These are phyloP conservation scores for Automeris io DNA, from an alignment of 2,888 invertebrate species.

Conservation along the genomic window DNA sequence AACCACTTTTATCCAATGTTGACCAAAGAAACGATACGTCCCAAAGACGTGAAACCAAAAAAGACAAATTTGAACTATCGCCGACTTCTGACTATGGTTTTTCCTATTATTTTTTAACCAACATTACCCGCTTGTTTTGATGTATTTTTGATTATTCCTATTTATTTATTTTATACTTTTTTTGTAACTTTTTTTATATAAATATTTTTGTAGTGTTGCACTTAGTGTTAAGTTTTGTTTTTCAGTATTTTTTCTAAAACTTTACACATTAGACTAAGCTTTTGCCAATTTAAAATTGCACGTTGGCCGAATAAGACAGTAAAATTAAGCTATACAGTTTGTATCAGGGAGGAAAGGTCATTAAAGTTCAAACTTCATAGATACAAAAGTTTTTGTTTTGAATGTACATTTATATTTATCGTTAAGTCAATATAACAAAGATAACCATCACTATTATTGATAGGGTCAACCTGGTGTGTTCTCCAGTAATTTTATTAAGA, in stretches of 20 bases:
- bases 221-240: slow-evolving; percentile 36
- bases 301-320: slow-evolving; percentile 50
- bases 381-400: no score
- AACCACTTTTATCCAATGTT: slow-evolving; percentile 13
- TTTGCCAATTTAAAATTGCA: slow-evolving; percentile 51
- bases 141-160: slow-evolving; percentile 65
- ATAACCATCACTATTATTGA: no score
- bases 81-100: neutral
- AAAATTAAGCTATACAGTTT: slow-evolving; percentile 23
- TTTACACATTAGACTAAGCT: slow-evolving; percentile 49
- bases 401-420: no score
- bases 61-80: slow-evolving; percentile 37
- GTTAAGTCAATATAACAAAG: no score
- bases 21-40: slow-evolving; percentile 59
- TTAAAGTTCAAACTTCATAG: no score
- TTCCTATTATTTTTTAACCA: neutral
- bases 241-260: slow-evolving; percentile 53
- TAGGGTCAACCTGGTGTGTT: no score
- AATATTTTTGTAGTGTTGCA: slow-evolving; percentile 46
- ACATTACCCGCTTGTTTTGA: slow-evolving; percentile 50
- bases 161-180: slow-evolving; percentile 59
- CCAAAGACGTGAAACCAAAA: slow-evolving; percentile 56
- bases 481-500: no score
- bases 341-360: no score
- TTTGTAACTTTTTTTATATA: slow-evolving; percentile 44